Base-by-base conservation (phyloP, 35 echinoderm and acorn worm species). In the Eucidaris tribuloides region DNA sequence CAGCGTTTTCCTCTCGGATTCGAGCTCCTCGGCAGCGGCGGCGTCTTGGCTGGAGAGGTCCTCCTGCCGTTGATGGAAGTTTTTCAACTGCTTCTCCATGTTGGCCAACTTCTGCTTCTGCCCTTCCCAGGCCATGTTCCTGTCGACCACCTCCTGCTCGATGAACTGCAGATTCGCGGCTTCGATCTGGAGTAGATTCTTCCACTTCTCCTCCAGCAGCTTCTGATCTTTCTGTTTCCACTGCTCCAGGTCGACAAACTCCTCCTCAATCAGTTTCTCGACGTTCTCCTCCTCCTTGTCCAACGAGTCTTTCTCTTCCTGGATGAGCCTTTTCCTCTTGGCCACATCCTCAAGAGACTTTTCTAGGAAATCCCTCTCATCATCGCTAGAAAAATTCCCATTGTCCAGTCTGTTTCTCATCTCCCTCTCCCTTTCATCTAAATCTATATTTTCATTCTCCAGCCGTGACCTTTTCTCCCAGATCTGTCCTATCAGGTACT, bases 141-240 rank as follows among this genome's bases (percentile, higher is more conserved):
- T 45, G 27, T 96, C 84, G 1, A 74, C 77, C 35, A 96, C 78
- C 60, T 96, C 93, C 64, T 91, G 83, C 41, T 96, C 88, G 15
- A 96, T 84, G 45, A 83, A 96, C 49, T 86, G 54, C 20, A 96
- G 48, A 44, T 96, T 96, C 15, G 89, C 84, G 2, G 88, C 89
- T 55, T 97, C 89, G 19, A 97, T 92, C 22, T 92, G 78, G 11
- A 92, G 49, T 2, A 97, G 66, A 35, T 86, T 82, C 46, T 64
- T 84, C 94, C 94, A 97, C 32, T 97, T 85, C 30, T 87, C 89
- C 50, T 97, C 94, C 31, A 97, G 46, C 18, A 79, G 62, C 20
- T 76, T 70, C 76, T 97, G 71, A 56, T 92, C 80, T 42, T 78
- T 68, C 25, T 70, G 65, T 37, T 90, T 86, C 59, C 79, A 42